Evolutionary conservation across 1,140 invertebrate genomes (phyloP).

Genomic region (Hypothenemus hampei): DNA sequence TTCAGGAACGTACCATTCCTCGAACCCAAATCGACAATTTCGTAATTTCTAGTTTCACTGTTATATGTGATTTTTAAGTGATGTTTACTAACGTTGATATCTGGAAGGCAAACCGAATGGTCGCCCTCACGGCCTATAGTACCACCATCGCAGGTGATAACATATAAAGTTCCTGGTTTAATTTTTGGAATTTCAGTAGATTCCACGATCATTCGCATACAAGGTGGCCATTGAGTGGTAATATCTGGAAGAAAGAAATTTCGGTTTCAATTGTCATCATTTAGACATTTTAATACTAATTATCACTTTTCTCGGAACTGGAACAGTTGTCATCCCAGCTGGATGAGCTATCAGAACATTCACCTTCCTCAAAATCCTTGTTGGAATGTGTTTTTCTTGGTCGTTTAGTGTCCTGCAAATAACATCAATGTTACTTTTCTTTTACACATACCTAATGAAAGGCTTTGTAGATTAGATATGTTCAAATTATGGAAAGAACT

Average conservation of each 20-base stretch:
- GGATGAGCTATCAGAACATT: constrained; percentile 53
- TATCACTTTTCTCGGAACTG: constrained; percentile 35
- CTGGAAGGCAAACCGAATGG: constrained; percentile 71
- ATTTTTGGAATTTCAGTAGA: constrained; percentile 64
- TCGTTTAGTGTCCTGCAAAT: constrained; percentile 46
- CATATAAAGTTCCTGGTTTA: constrained; percentile 70
- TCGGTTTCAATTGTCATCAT: background rate
- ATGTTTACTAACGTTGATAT: constrained; percentile 69
- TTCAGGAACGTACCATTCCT: constrained; percentile 85
- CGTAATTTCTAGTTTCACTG: constrained; percentile 56
- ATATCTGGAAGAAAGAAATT: constrained; percentile 54
- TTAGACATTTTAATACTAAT: constrained; percentile 5
- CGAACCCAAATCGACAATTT: constrained; percentile 75
- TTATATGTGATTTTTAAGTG: constrained; percentile 73
- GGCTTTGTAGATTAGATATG: constrained; percentile 48
- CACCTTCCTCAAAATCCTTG: constrained; percentile 57
- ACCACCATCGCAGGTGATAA: constrained; percentile 84
- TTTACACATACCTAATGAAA: constrained; percentile 49
- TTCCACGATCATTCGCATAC: constrained; percentile 79
- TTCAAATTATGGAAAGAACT: constrained; percentile 48
- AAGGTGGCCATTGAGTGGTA: constrained; percentile 72
- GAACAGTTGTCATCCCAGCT: constrained; percentile 24
- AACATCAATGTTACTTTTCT: constrained; percentile 48
- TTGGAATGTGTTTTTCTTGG: constrained; percentile 26
- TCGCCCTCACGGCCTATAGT: constrained; percentile 76